Conservation (phyloP, 2,888 invertebrate species). For the Thymelicus sylvestris region DNA sequence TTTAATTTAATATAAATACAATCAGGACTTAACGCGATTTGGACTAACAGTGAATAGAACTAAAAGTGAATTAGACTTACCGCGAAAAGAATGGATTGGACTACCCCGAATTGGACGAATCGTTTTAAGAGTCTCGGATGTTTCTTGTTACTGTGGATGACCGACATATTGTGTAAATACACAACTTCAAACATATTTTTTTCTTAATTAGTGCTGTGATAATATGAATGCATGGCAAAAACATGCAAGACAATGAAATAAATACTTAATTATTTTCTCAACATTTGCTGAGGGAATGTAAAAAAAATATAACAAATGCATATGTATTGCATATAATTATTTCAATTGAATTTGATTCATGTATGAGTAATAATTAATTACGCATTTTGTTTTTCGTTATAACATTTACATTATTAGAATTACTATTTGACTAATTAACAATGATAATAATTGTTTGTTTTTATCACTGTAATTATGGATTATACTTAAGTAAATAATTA, state of each 20-base stretch:
- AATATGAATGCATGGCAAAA: slow-evolving; percentile 59
- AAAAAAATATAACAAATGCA: slow-evolving; percentile 53
- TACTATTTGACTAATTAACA: slow-evolving; percentile 40
- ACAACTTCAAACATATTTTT: slow-evolving; percentile 56
- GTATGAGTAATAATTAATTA: slow-evolving; percentile 50
- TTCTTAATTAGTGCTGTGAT: slow-evolving; percentile 81
- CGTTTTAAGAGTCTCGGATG: slow-evolving; percentile 55
- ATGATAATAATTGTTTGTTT: slow-evolving; percentile 58
- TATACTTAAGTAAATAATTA: slow-evolving; percentile 44
- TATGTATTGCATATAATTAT: slow-evolving; percentile 54
- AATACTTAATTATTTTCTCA: slow-evolving; percentile 56
- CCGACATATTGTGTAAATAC: slow-evolving; percentile 59
- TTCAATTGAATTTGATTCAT: slow-evolving; percentile 45
- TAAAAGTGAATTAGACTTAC: too few relatives aligned
- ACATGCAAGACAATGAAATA: slow-evolving; percentile 56
- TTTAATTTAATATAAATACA: too few relatives aligned
- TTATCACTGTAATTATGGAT: slow-evolving; percentile 58
- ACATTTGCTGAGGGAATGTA: slow-evolving; percentile 58
- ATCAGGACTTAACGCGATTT: too few relatives aligned
- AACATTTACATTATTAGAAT: slow-evolving; percentile 38
- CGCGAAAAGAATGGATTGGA: slow-evolving; percentile 45
- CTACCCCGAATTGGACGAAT: slow-evolving; percentile 39
- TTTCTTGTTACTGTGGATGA: slow-evolving; percentile 54
- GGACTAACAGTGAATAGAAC: too few relatives aligned
- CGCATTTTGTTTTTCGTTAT: slow-evolving; percentile 59